phyloP scores from a whole-genome alignment of 2,797 vertebrate genomes.

The Pseudochirops cupreus region DNA sequence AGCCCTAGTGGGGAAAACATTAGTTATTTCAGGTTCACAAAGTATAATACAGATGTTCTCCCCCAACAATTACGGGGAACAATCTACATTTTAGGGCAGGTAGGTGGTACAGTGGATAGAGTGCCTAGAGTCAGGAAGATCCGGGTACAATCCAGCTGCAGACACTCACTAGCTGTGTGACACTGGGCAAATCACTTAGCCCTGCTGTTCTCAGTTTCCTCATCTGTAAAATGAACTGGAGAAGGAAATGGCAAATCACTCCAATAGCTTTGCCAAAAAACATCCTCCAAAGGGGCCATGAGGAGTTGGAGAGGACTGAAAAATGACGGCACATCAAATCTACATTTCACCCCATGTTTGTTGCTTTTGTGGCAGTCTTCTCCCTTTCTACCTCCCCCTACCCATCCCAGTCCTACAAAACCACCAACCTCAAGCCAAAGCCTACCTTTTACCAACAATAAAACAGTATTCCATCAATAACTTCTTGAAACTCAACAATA shows the following conservation, averaged over 20 bases:
- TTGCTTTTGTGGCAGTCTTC: neutral
- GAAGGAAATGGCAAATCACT: neutral
- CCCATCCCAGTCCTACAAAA: neutral
- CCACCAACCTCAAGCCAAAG: constrained; percentile 40
- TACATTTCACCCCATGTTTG: neutral
- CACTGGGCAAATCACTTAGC: neutral
- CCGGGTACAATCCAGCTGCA: neutral
- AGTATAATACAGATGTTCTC: neutral
- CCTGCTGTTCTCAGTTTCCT: neutral
- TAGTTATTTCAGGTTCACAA: neutral
- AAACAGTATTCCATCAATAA: constrained; percentile 16
- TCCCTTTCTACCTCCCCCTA: neutral
- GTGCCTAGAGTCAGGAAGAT: neutral
- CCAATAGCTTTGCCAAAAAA: neutral
- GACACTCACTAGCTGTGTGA: neutral
- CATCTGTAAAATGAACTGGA: neutral
- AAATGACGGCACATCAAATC: neutral
- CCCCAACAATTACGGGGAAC: neutral
- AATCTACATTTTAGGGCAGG: neutral
- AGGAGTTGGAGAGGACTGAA: neutral
- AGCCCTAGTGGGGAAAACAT: neutral
- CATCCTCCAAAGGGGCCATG: neutral
- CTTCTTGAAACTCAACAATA: constrained; percentile 71
- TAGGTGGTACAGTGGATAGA: neutral
- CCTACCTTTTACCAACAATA: constrained; percentile 58